Evolutionary conservation across 2,113 vertebrate genomes (phyloP).

Genomic region (Phrynosoma blainvillii): DNA sequence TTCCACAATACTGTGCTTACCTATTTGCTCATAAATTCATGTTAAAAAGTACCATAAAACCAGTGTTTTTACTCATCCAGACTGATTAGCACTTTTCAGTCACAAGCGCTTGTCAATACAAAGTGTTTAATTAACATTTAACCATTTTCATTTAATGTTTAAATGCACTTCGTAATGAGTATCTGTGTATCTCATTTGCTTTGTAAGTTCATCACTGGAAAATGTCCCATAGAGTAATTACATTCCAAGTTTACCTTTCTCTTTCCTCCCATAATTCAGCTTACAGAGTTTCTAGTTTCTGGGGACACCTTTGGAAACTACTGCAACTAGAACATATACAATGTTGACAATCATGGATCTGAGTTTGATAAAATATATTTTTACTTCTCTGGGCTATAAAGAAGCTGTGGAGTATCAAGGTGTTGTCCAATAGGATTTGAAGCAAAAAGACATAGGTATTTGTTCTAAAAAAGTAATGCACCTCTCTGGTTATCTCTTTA

Average conservation of each 20-base stretch:
- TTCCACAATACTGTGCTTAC: not conserved
- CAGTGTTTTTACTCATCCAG: not conserved
- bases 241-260: slow-evolving; percentile 9
- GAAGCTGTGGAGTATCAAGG: no score
- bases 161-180: slow-evolving; percentile 49
- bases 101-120: not conserved
- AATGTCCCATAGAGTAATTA: slow-evolving; percentile 38
- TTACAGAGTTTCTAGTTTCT: not conserved
- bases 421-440: no score
- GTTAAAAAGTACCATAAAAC: not conserved
- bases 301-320: not conserved
- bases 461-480: no score
- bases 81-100: not conserved
- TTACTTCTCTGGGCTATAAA: no score
- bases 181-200: slow-evolving; percentile 30
- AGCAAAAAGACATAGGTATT: no score
- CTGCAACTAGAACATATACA: not conserved
- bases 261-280: not conserved
- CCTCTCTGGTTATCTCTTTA: no score
- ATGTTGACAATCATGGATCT: not conserved
- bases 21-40: not conserved
- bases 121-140: slow-evolving; percentile 57
- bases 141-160: slow-evolving; percentile 51
- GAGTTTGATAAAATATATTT: no score
- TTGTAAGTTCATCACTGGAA: slow-evolving; percentile 15